Evolutionary conservation across 2,888 invertebrate species (phyloP).

Genomic region (Serripes groenlandicus): DNA sequence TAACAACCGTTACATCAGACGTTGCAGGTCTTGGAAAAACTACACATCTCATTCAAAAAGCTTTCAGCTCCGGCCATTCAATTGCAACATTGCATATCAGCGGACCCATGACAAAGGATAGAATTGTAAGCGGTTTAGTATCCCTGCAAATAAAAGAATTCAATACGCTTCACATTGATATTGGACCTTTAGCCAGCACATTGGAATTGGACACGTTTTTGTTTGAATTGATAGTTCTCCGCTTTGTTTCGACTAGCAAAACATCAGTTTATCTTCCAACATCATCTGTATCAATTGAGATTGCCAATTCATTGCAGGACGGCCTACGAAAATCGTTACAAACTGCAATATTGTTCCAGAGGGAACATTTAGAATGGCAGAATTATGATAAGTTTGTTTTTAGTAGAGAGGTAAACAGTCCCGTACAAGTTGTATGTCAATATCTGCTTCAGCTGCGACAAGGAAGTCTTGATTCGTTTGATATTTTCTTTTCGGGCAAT

Average conservation of each 20-base stretch:
- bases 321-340: slow-evolving; percentile 66
- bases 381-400: slow-evolving; percentile 58
- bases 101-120: slow-evolving; percentile 57
- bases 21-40: slow-evolving; percentile 73
- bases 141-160: slow-evolving; percentile 34
- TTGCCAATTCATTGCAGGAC: slow-evolving; percentile 71
- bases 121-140: slow-evolving; percentile 53
- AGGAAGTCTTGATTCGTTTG: slow-evolving; percentile 55
- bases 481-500: slow-evolving; percentile 56
- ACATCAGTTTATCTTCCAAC: slow-evolving; percentile 54
- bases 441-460: slow-evolving; percentile 58
- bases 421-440: slow-evolving; percentile 73
- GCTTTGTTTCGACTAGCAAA: slow-evolving; percentile 57
- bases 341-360: slow-evolving; percentile 63
- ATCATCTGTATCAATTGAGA: slow-evolving; percentile 63
- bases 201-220: slow-evolving; percentile 68
- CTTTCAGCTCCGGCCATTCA: slow-evolving; percentile 32
- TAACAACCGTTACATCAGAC: slow-evolving; percentile 65
- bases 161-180: slow-evolving; percentile 70
- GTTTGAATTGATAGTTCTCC: slow-evolving; percentile 70
- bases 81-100: slow-evolving; percentile 69
- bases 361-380: slow-evolving; percentile 61
- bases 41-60: slow-evolving; percentile 46
- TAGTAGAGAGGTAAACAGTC: slow-evolving; percentile 66
- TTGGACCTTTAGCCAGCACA: slow-evolving; percentile 62